Base-by-base conservation (phyloP, 2,888 invertebrate genomes). In the Lomographa bimaculata region DNA sequence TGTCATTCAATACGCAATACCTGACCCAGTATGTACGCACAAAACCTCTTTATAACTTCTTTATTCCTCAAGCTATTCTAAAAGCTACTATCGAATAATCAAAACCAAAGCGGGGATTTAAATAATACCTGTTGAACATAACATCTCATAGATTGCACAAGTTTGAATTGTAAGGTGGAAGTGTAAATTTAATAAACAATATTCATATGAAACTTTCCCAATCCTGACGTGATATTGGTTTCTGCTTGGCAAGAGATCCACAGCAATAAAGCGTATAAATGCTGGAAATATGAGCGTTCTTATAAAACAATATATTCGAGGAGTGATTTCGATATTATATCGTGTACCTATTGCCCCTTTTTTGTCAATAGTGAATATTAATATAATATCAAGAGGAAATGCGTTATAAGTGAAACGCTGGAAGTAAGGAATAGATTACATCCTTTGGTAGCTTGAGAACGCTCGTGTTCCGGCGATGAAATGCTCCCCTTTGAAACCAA, bases 141-240 rank as follows among this genome's bases (percentile, higher is more conserved):
- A 7, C 10, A 33, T 18, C 6, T 8, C 7, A 10, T 11, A 25
- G 19, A 39, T 12, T 34, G n/a, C n/a, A 23, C 5, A 11, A 18
- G 43, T 52, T 54, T 48, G 46, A 42, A 58, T 56, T 32, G 49
- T 54, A 46, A 47, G 47, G 46, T 37, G 38, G 32, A 44, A 40
- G 49, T 55, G 56, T 48, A 49, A 51, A 60, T 65, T 67, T 60
- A 64, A 61, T 67, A 70, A 61, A 57, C 57, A 59, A 46, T 46
- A 57, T 54, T 57, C 54, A 60, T 60, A 61, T 52, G 55, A 40
- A 71, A 71, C 58, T 73, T 71, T 62, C 61, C 48, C 60, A 60
- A 64, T 62, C 50, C 50, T 52, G 54, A 54, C 51, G 58, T 58
- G 55, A 66, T 68, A 72, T 70, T 71, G 66, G 61, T 64, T 65